Conservation (phyloP, 2,113 vertebrate species). For the Entelurus aequoreus region DNA sequence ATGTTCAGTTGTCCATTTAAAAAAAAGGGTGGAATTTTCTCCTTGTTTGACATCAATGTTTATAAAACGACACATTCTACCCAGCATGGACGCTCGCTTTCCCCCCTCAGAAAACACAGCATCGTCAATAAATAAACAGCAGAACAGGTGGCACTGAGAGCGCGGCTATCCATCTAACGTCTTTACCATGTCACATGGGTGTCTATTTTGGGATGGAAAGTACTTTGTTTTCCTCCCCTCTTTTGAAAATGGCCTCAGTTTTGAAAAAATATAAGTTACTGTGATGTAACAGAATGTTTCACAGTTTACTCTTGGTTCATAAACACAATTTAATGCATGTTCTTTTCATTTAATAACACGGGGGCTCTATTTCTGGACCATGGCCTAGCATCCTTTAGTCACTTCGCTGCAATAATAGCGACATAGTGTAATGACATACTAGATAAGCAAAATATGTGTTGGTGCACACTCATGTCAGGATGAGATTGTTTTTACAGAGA, state of each 20-base stretch:
- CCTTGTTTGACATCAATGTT: not conserved
- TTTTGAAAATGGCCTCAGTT: conserved; percentile 33
- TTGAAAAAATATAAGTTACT: conserved; percentile 9
- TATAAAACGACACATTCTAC: conserved; percentile 7
- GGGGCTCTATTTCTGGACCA: not conserved
- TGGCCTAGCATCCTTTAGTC: not conserved
- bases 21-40: not conserved
- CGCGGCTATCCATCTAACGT: conserved; percentile 33
- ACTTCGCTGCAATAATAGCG: not conserved
- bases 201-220: conserved; percentile 49
- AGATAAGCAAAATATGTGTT: too few relatives aligned
- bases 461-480: conserved; percentile 23
- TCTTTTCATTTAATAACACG: not conserved
- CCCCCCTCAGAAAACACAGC: conserved; percentile 38
- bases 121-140: conserved; percentile 64
- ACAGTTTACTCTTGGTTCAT: not conserved
- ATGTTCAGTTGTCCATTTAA: not conserved
- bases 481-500: not conserved
- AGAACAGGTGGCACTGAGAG: conserved; percentile 38
- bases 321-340: not conserved
- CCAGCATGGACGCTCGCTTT: conserved; percentile 13
- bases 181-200: conserved; percentile 29
- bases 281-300: not conserved
- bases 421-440: too few relatives aligned
- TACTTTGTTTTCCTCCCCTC: conserved; percentile 29